phyloP scores from a whole-genome alignment of 2,888 invertebrate species.

The Ernsta delagoae region DNA sequence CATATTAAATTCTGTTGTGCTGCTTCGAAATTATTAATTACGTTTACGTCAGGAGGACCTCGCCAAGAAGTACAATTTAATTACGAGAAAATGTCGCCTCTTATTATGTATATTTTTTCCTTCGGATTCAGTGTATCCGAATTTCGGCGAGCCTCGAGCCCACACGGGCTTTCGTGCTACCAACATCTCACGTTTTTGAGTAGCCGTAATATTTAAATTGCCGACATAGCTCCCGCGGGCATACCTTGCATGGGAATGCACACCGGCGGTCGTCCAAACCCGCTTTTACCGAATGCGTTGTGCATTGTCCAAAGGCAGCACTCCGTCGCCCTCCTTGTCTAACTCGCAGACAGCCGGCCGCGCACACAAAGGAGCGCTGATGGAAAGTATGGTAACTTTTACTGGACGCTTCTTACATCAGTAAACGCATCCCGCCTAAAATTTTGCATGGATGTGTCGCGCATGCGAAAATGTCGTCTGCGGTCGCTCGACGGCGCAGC shows the following conservation, averaged over 20 bases:
- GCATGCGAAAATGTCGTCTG: slow-evolving; percentile 73
- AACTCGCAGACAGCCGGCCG: slow-evolving; percentile 56
- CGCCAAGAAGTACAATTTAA: slow-evolving; percentile 76
- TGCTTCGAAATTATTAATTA: slow-evolving; percentile 71
- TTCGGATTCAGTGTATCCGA: slow-evolving; percentile 71
- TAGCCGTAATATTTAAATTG: slow-evolving; percentile 84
- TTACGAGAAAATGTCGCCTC: slow-evolving; percentile 75
- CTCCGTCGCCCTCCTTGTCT: slow-evolving; percentile 71
- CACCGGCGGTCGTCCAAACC: slow-evolving; percentile 77
- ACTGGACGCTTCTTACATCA: slow-evolving; percentile 69
- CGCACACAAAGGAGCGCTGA: slow-evolving; percentile 67
- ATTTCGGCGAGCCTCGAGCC: slow-evolving; percentile 68
- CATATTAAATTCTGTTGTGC: slow-evolving; percentile 61
- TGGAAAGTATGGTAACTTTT: slow-evolving; percentile 73
- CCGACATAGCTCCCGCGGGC: slow-evolving; percentile 81
- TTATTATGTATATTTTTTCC: slow-evolving; percentile 68
- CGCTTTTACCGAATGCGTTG: slow-evolving; percentile 80
- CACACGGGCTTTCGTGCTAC: slow-evolving; percentile 80
- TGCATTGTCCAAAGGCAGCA: slow-evolving; percentile 71
- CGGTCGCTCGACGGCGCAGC: slow-evolving; percentile 50
- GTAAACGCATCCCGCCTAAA: slow-evolving; percentile 83
- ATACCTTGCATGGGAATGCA: slow-evolving; percentile 83
- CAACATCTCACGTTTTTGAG: slow-evolving; percentile 83
- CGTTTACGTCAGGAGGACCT: slow-evolving; percentile 53
- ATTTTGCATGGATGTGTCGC: slow-evolving; percentile 83